phyloP scores from a whole-genome alignment of 2,888 invertebrate genomes.

The Leistus spinibarbis region DNA sequence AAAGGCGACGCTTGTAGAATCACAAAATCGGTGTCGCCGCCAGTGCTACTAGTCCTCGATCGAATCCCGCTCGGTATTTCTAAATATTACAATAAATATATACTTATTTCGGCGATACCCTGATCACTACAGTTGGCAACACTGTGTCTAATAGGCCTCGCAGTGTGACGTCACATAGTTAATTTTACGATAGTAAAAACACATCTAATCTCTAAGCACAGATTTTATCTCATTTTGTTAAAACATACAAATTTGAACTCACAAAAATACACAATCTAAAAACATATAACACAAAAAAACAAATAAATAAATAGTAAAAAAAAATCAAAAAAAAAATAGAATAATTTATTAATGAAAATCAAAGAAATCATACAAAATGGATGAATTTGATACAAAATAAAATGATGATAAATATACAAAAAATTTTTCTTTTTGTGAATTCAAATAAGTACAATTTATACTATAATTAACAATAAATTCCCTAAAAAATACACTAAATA shows the following conservation, averaged over 20 bases:
- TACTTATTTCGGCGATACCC: not conserved
- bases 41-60: constrained; percentile 55
- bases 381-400: not conserved
- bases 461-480: constrained; percentile 45
- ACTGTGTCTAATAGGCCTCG: not conserved
- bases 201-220: not conserved
- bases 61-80: constrained; percentile 42
- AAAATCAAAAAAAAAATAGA: not conserved
- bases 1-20: constrained; percentile 62
- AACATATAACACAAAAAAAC: not conserved
- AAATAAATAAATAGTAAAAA: not conserved
- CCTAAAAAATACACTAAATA: constrained; percentile 26
- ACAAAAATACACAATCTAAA: constrained; percentile 37
- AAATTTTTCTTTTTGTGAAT: constrained; percentile 17
- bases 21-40: constrained; percentile 61
- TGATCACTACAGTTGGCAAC: not conserved
- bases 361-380: not conserved
- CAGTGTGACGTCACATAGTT: not conserved
- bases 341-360: not conserved
- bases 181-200: too few relatives aligned
- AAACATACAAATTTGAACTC: constrained; percentile 20
- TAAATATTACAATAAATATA: not conserved
- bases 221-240: not conserved
- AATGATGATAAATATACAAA: not conserved
- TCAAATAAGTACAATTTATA: not conserved